phyloP scores from a whole-genome alignment of 2,888 invertebrate species.

The Athalia circularis region DNA sequence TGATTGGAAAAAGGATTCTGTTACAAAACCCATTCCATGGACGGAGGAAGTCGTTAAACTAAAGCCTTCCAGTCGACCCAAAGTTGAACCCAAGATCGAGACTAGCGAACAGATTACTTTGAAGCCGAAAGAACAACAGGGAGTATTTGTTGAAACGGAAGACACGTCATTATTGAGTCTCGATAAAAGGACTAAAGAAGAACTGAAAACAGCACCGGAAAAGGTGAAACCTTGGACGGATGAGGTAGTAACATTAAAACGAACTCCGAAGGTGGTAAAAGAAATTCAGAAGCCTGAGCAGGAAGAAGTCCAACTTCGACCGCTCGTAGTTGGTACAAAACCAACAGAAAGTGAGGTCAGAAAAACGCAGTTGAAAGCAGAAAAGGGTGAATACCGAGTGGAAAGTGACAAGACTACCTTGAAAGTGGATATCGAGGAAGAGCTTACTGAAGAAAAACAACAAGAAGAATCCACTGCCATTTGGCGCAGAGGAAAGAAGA shows the following conservation, averaged over 20 bases:
- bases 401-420: conserved; percentile 58
- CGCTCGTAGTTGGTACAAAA: conserved; percentile 48
- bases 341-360: neutral
- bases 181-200: conserved; percentile 45
- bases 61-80: conserved; percentile 71
- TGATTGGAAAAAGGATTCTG: conserved; percentile 11
- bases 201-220: conserved; percentile 6
- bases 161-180: conserved; percentile 4
- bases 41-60: conserved; percentile 80
- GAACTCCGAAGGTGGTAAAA: conserved; percentile 45
- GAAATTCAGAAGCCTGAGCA: conserved; percentile 73
- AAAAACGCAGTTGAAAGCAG: conserved; percentile 25
- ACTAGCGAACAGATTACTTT: conserved; percentile 73
- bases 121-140: conserved; percentile 69
- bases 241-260: conserved; percentile 73
- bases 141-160: conserved; percentile 44
- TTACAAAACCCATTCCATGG: conserved; percentile 73
- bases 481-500: conserved; percentile 57
- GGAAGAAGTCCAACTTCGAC: conserved; percentile 56
- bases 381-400: conserved; percentile 53
- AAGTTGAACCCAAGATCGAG: conserved; percentile 67
- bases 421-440: conserved; percentile 54
- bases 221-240: conserved; percentile 77
- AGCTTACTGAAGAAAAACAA: conserved; percentile 51
- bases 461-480: conserved; percentile 55